Evolutionary conservation across 2,888 invertebrate species (phyloP), one percentile per base, ranked within the genome.

Genomic region (Keiferia lycopersicella): DNA sequence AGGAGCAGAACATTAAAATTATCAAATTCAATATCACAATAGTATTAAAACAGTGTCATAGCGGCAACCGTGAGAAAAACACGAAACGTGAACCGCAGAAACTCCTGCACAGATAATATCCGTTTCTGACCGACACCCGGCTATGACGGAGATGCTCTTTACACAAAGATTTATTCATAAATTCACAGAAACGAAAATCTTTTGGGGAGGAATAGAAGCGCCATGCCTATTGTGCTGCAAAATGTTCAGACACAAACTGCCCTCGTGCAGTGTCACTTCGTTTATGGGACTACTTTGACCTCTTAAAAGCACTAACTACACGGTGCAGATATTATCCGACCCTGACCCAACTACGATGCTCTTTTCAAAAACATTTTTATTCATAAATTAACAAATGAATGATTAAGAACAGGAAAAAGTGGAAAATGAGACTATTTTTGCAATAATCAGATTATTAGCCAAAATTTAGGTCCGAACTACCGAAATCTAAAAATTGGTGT

Each of bases 161-260:
- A 61, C 26, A 71, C 72, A 73, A 70, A 79, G 45, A 82, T 79
- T 83, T 84, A 84, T 85, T 84, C 84, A 84, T 80, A 83, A 79
- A 34, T 16, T n/a, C 56, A 34, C 34, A 56, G 56, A 56, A 56
- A 4, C 10, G 8, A 34, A 16, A 45, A n/a, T n/a, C 0, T 41
- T 12, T 41, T 14, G 12, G 14, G 41, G 12, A 3, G 1, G 7
- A n/a, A n/a, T 45, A 45, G 45, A 45, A 45, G 45, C 16, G 34
- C 10, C 34, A 8, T 34, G 34, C n/a, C n/a, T n/a, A n/a, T n/a
- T n/a, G n/a, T n/a, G n/a, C n/a, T n/a, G n/a, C n/a, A n/a, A n/a
- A n/a, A n/a, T n/a, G n/a, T n/a, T n/a, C 26, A 26, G 26, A 26
- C 26, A 2, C 26, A 26, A 26, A 26, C 26, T 26, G 26, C 6